A percentile compares a stretch with the other conserved stretches of the same genome.
Evolutionary conservation across 2,888 invertebrate species (phyloP).

Genomic region (Caenorhabditis japonica): DNA sequence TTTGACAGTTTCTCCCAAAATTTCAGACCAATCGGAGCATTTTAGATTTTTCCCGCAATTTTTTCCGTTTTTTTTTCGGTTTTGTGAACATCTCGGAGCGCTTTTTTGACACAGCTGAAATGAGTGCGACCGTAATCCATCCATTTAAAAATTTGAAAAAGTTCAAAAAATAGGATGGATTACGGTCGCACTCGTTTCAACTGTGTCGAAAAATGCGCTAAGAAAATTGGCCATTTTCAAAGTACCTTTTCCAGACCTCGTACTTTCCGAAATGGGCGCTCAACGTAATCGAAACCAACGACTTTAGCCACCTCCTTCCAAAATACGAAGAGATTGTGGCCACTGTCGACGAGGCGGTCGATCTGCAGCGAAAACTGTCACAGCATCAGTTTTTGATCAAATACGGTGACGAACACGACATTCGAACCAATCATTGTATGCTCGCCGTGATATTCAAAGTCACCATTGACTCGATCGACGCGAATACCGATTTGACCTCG

Average conservation of each 20-base stretch:
- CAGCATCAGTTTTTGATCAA: slow-evolving; percentile 17
- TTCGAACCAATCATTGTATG: slow-evolving; percentile 18
- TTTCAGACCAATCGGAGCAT: too few species aligned
- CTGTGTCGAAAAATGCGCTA: too few species aligned
- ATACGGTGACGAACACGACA: slow-evolving; percentile 16
- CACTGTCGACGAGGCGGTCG: neutral
- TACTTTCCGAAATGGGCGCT: slow-evolving; percentile 49
- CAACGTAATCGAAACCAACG: slow-evolving; percentile 6
- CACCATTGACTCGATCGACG: slow-evolving; percentile 2
- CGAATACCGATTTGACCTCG: slow-evolving; percentile 7
- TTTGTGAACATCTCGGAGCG: too few species aligned
- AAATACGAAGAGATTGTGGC: slow-evolving; percentile 25
- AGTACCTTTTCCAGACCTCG: slow-evolving; percentile 9
- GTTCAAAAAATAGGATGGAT: too few species aligned
- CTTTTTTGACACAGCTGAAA: too few species aligned
- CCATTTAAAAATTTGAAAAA: too few species aligned
- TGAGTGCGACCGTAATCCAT: too few species aligned
- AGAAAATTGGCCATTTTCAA: too few species aligned
- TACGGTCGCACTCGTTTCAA: too few species aligned
- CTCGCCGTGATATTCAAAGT: slow-evolving; percentile 22
- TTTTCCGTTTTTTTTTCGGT: too few species aligned
- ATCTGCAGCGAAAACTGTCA: slow-evolving; percentile 17
- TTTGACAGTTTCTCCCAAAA: too few species aligned
- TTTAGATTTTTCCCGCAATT: too few species aligned
- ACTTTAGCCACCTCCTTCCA: neutral